Conservation (phyloP, 1,140 invertebrate genomes). For the Melipona quadrifasciata region DNA sequence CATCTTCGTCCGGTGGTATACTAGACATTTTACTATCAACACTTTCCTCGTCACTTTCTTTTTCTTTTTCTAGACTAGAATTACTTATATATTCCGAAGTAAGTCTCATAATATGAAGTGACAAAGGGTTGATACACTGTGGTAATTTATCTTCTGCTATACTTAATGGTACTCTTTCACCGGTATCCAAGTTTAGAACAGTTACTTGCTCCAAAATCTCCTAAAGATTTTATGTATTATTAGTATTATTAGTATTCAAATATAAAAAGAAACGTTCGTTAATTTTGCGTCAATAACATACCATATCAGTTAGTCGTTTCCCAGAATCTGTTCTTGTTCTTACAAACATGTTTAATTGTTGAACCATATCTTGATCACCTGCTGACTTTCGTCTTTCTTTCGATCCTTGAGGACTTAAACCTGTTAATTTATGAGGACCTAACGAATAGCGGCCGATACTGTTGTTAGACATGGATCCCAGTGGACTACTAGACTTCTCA, state of each 20-base stretch:
- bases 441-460: slow-evolving; percentile 85
- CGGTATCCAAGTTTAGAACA: slow-evolving; percentile 96
- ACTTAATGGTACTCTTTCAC: slow-evolving; percentile 93
- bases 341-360: slow-evolving; percentile 89
- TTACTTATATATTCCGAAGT: slow-evolving; percentile 94
- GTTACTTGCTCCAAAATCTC: slow-evolving; percentile 96
- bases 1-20: slow-evolving; percentile 84
- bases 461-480: slow-evolving; percentile 82
- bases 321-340: slow-evolving; percentile 92
- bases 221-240: slow-evolving; percentile 74
- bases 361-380: slow-evolving; percentile 87
- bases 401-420: slow-evolving; percentile 77
- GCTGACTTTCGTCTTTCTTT: slow-evolving; percentile 88
- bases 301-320: slow-evolving; percentile 91
- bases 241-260: not conserved
- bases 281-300: slow-evolving; percentile 42
- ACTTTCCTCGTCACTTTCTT: slow-evolving; percentile 93
- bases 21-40: slow-evolving; percentile 88
- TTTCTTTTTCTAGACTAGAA: slow-evolving; percentile 88
- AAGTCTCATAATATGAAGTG: slow-evolving; percentile 96
- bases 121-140: slow-evolving; percentile 93
- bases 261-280: not conserved
- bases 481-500: slow-evolving; percentile 76
- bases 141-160: slow-evolving; percentile 95
- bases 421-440: slow-evolving; percentile 81